Base-by-base conservation (phyloP, 2,113 vertebrate genomes). In the Nerophis lumbriciformis region DNA sequence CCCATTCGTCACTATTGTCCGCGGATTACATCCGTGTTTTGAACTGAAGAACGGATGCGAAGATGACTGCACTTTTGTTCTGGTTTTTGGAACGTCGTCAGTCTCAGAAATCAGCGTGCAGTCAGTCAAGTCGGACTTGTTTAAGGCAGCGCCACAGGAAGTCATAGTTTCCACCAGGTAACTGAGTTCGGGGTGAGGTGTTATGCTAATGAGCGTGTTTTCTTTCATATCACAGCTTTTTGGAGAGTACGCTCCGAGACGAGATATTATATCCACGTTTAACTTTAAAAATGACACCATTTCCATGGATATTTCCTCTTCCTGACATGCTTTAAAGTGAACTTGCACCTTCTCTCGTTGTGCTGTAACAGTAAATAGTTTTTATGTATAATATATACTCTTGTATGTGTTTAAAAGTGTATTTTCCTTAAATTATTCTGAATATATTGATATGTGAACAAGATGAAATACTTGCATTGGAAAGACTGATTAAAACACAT, bases 341-440 rank as follows among this genome's bases (percentile, higher is more conserved):
- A 77, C 52, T 70, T 79, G 66, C 68, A 77, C 63, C 74, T 55
- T 72, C 28, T 28, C 3, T 28, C 28, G 4, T 61, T 63, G 63
- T 75, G 66, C 37, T 62, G 77, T 77, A 59, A 77, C 59, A 28
- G 35, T 67, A 45, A 39, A 57, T 68, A 57, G 38, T 21, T 48
- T 75, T 61, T 68, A 48, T 75, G 64, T 38, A 8, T 36, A 66
- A 86, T 45, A 44, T 44, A 12, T 12, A 45, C 42, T 11, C 42
- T 4, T 45, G 42, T 44, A 11, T 44, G 6, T 85, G 83, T 84
- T 77, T 49, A 68, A 81, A 86, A 72, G 48, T 73, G 76, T 85
- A 83, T 82, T 84, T 88, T 88, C 73, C 78, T 82, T 71, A 75
- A 67, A 75, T 66, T 81, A 73, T 77, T 51, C 51, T 76, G 42